Base-by-base conservation (phyloP, 2,888 invertebrate genomes). In the Nephrotoma flavescens region DNA sequence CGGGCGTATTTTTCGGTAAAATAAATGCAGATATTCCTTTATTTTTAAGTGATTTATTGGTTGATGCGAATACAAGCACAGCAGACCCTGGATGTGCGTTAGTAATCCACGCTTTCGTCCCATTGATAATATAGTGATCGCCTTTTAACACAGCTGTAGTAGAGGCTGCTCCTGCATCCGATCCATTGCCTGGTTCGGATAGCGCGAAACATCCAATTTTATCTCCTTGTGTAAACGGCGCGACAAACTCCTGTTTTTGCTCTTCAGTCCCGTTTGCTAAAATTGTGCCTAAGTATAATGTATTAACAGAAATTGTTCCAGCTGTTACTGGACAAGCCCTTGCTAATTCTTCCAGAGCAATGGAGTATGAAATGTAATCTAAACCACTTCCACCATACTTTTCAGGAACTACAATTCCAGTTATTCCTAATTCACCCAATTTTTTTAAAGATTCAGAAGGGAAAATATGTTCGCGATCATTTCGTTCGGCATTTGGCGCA, bases 71-170 rank as follows among this genome's bases (percentile, higher is more conserved):
- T 0, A 98, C 94, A 42, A 99, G 93, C 42, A 94, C 92, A 0
- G 96, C 96, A 90, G 95, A 95, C 52, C 97, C 95, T 91, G 98
- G 98, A 90, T 94, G 96, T 0, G 95, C 98, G 91, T 97, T 98
- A 0, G 98, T 98, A 87, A 99, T 98, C 98, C 98, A 99, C 6
- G 96, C 95, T 91, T 98, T 98, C 1, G 97, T 97, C 1, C 98
- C 98, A 92, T 97, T 97, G 4, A 98, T 89, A 31, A 95, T 89
- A 93, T 95, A 98, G 87, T 93, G 93, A 89, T 94, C 93, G 0
- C 95, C 95, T n/a, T 93, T 92, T 7, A 93, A 91, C 89, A 93
- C 94, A 0, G 98, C 98, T 6, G 93, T 95, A 0, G 98, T 98
- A 0, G 97, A 96, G 0, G 98, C 98, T 15, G 98, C 98, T 12